These are phyloP conservation scores for Prorops nasuta DNA, from an alignment of 1,140 invertebrate species.

Conservation along the genomic window DNA sequence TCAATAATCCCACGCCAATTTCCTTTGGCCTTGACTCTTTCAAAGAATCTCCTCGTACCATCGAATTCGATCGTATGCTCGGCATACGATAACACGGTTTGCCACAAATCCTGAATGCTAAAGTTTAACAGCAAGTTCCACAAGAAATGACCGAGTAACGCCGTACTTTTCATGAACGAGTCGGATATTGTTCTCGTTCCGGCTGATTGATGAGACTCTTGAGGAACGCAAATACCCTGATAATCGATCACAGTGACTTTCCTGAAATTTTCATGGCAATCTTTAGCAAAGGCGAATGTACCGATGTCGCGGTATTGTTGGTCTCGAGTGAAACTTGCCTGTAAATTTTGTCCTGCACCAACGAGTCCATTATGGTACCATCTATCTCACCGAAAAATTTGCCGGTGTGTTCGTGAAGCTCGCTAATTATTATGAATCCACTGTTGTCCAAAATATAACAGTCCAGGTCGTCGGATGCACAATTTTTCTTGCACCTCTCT, in stretches of 20 bases:
- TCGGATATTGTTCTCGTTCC: conserved; percentile 53
- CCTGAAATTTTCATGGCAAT: conserved; percentile 50
- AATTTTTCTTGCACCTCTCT: conserved; percentile 77
- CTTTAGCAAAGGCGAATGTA: too few relatives aligned
- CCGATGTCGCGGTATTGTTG: too few relatives aligned
- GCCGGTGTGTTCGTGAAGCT: conserved; percentile 79
- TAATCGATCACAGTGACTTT: conserved; percentile 84
- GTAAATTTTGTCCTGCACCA: conserved; percentile 88
- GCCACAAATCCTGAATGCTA: conserved; percentile 47
- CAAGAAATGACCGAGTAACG: conserved; percentile 33
- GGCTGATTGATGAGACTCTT: conserved; percentile 69
- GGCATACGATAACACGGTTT: conserved; percentile 42
- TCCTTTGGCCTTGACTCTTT: not conserved
- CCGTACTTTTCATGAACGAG: conserved; percentile 35
- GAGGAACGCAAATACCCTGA: conserved; percentile 82
- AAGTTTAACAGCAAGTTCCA: conserved; percentile 47
- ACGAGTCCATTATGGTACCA: conserved; percentile 90
- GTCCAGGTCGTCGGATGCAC: conserved; percentile 81
- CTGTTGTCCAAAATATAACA: conserved; percentile 92
- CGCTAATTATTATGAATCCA: conserved; percentile 89
- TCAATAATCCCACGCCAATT: conserved; percentile 4
- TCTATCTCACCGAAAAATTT: conserved; percentile 91
- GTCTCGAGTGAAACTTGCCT: conserved; percentile 46
- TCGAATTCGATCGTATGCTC: conserved; percentile 48
- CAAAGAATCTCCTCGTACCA: conserved; percentile 30